These are phyloP conservation scores for Phacellophora camtschatica DNA, from an alignment of 30 jellyfish, hydroid and myxozoan species.

Conservation along the genomic window DNA sequence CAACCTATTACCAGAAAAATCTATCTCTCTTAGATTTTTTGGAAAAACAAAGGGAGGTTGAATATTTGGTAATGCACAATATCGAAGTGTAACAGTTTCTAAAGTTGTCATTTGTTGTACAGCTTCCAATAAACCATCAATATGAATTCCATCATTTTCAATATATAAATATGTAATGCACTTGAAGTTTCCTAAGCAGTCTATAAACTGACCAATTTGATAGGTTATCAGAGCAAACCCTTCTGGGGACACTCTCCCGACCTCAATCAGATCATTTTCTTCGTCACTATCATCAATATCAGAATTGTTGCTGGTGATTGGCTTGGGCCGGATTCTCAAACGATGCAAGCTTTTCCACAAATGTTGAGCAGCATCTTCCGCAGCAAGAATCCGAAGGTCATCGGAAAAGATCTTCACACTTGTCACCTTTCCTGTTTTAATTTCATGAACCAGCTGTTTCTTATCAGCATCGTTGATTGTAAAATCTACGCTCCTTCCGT, in stretches of 20 bases:
- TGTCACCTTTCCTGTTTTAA: neutral
- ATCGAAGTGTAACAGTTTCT: neutral
- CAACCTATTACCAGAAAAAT: slow-evolving; percentile 34
- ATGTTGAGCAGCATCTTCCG: neutral
- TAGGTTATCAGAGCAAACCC: neutral
- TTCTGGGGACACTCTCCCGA: neutral
- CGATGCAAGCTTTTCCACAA: neutral
- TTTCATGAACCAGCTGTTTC: neutral
- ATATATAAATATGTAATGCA: neutral
- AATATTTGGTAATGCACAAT: slow-evolving; percentile 1
- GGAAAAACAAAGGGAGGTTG: neutral
- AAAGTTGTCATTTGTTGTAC: neutral
- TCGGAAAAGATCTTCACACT: neutral
- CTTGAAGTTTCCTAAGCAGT: neutral
- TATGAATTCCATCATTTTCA: slow-evolving; percentile 15
- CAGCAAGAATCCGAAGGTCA: neutral
- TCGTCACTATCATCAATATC: neutral
- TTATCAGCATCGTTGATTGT: neutral
- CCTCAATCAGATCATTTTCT: neutral
- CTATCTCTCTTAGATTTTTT: slow-evolving; percentile 9
- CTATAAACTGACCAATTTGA: neutral
- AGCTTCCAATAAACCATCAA: neutral
- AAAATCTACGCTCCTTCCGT: neutral
- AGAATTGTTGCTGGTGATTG: neutral
- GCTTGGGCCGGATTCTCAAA: neutral